Evolutionary conservation across 30 jellyfish, hydroid and myxozoan genomes (phyloP).

Genomic region (Morbakka virulenta): DNA sequence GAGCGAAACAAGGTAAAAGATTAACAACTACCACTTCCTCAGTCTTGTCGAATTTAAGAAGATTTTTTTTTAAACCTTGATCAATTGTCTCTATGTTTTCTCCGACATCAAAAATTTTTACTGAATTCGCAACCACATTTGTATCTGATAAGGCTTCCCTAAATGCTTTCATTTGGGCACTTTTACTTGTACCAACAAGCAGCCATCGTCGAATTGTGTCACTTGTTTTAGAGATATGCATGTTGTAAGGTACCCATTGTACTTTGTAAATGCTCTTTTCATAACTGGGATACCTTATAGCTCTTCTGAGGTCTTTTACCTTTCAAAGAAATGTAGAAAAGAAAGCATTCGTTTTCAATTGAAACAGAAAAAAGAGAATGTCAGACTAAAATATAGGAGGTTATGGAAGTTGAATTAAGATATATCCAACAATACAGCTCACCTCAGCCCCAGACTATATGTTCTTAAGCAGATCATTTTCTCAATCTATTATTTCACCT

Average conservation of each 20-base stretch:
- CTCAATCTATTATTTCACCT: too few species aligned
- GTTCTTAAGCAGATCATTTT: too few species aligned
- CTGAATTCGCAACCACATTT: neutral
- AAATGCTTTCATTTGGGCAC: neutral
- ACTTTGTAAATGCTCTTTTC: slow-evolving; percentile 51
- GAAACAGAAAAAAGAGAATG: too few species aligned
- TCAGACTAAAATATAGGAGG: too few species aligned
- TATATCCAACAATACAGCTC: too few species aligned
- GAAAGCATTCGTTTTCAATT: too few species aligned
- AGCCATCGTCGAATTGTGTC: slow-evolving; percentile 4
- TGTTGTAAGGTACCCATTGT: slow-evolving; percentile 21
- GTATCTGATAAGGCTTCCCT: slow-evolving; percentile 1
- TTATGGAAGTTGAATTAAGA: too few species aligned
- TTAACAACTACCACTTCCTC: slow-evolving; percentile 29
- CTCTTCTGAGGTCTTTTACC: slow-evolving; percentile 54
- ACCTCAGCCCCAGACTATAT: too few species aligned
- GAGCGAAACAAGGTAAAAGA: slow-evolving; percentile 33
- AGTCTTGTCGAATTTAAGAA: neutral
- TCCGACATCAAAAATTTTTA: neutral
- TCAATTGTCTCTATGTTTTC: slow-evolving; percentile 1
- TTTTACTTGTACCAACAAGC: slow-evolving; percentile 21
- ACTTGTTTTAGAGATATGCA: too few species aligned
- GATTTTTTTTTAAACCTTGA: neutral
- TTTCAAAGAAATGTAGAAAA: too few species aligned
- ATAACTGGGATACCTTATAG: slow-evolving; percentile 22